Conservation (phyloP, 2,888 invertebrate species). For the Nezara viridula region DNA sequence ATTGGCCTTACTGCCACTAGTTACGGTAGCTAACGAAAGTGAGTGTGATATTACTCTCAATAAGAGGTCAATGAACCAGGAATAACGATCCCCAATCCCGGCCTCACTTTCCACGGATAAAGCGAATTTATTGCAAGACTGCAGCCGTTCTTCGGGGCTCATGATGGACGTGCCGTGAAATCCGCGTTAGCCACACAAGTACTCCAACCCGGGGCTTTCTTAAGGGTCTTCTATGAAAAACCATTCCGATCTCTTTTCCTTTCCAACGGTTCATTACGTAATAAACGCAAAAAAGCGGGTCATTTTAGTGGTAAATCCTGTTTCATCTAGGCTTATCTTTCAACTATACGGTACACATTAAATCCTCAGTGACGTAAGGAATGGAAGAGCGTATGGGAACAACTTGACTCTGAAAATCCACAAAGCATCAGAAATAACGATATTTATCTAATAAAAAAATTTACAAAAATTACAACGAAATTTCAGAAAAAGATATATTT, state of each 20-base stretch:
- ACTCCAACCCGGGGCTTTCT: neutral
- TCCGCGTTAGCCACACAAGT: neutral
- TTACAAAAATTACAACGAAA: too few species aligned
- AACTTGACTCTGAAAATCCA: too few species aligned
- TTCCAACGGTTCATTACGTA: neutral
- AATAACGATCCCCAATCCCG: neutral
- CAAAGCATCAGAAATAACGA: too few species aligned
- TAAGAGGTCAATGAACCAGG: neutral
- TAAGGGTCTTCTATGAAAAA: neutral
- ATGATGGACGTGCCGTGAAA: slow-evolving; percentile 11
- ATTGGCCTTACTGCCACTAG: neutral
- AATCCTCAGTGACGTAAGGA: too few species aligned
- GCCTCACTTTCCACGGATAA: slow-evolving; percentile 8
- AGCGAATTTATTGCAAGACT: neutral
- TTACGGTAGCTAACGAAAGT: neutral
- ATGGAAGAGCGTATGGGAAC: too few species aligned
- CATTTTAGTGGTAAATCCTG: neutral
- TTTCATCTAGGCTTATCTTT: neutral
- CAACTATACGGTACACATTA: too few species aligned
- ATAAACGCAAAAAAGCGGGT: neutral
- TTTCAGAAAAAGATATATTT: too few species aligned
- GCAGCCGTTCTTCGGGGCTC: neutral
- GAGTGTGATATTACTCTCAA: neutral
- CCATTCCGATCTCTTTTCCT: neutral
- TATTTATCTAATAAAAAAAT: too few species aligned